phyloP scores from a whole-genome alignment of 2,797 vertebrate species.

The Sebastes nivosus region DNA sequence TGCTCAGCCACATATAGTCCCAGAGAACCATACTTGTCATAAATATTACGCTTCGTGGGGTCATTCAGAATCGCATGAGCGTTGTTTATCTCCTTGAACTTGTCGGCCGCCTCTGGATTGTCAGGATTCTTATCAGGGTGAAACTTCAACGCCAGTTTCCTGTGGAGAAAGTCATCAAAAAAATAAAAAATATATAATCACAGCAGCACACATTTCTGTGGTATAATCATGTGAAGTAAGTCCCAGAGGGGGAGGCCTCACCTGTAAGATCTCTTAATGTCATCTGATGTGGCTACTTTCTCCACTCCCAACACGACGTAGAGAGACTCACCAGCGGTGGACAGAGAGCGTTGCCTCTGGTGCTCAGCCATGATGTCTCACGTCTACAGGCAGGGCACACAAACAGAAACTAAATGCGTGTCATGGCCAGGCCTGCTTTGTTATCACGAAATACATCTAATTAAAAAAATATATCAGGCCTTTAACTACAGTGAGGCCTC shows the following conservation, averaged over 20 bases:
- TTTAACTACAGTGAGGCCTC: neutral
- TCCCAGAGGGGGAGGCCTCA: conserved; percentile 63
- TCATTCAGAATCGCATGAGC: conserved; percentile 96
- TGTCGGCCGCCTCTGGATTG: conserved; percentile 96
- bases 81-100: conserved; percentile 99
- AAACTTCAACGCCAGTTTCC: conserved; percentile 97
- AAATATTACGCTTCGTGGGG: conserved; percentile 96
- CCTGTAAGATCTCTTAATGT: conserved; percentile 98
- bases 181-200: neutral
- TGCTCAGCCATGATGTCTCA: conserved; percentile 91
- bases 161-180: conserved; percentile 47
- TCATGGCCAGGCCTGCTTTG: neutral
- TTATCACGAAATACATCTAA: neutral
- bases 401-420: conserved; percentile 15
- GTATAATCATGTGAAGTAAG: no score
- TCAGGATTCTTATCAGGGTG: conserved; percentile 99
- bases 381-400: conserved; percentile 68
- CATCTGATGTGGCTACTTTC: conserved; percentile 93
- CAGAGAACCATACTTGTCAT: conserved; percentile 98
- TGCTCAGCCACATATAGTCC: conserved; percentile 98
- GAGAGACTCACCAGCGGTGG: conserved; percentile 95
- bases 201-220: neutral
- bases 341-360: conserved; percentile 97
- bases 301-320: conserved; percentile 94
- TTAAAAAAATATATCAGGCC: neutral